Evolutionary conservation across 1,140 invertebrate species (phyloP), one percentile per base, ranked within the genome.

Genomic region (Neodiprion pinetum): DNA sequence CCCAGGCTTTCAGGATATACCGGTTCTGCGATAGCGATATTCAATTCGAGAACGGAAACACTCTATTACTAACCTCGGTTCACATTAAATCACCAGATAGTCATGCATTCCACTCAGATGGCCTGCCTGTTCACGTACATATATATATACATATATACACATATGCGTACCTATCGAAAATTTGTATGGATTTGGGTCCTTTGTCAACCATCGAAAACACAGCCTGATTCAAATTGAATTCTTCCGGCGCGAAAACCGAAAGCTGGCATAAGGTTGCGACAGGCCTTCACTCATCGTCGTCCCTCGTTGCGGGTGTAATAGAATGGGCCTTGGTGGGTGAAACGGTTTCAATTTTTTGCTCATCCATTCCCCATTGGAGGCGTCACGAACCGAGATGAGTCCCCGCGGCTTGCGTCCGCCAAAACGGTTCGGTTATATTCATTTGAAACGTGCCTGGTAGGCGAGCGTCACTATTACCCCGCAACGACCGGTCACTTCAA

Each of bases 391-490:
- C 23, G 67, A 74, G 48, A 50, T n/a, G 9, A 47, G 74, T 73
- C 47, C 23, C 14, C 74, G 74, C 67, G 73, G 72, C 73, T 72
- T 68, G 75, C 67, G 70, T 69, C 65, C 69, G 74, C 53, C 72
- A 76, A 80, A 79, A 79, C 78, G 74, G 74, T 72, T 77, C 72
- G 74, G 74, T 67, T 76, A 76, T 78, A 79, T 79, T 82, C 75
- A 79, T 77, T 79, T 76, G 69, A 84, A 84, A 87, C 86, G 86
- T 86, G 86, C 86, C 86, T 80, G 78, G 77, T 77, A 77, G 79
- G 74, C 75, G 72, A 79, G 76, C 81, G 80, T 76, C 77, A 81
- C 80, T 83, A 85, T 86, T 84, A 86, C 78, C 71, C 23, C 67
- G 21, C 67, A 14, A 14, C 61, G 8, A 23, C 17, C 40, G 17